Evolutionary conservation across 2,797 vertebrate species (phyloP).

Genomic region (Sebastes dallii): DNA sequence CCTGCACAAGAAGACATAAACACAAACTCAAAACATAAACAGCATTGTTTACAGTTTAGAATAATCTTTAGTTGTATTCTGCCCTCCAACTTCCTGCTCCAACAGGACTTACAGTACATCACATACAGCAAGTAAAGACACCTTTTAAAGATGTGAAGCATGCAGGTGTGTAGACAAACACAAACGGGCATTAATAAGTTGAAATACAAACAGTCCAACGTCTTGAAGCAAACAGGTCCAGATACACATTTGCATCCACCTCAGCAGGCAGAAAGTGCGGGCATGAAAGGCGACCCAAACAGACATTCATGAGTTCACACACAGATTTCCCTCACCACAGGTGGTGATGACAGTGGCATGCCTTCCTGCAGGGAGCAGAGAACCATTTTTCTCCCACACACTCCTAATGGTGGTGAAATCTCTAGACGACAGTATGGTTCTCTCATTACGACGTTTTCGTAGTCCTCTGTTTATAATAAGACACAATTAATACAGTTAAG

Average conservation of each 20-base stretch:
- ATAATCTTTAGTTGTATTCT: neutral
- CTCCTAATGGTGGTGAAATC: constrained; percentile 18
- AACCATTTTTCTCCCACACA: constrained; percentile 38
- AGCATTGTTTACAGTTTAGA: no score
- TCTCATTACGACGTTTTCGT: neutral
- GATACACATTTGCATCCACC: constrained; percentile 42
- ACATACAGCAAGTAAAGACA: neutral
- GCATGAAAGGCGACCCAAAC: constrained; percentile 43
- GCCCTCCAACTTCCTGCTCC: neutral
- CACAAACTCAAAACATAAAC: neutral
- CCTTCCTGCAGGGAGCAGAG: constrained; percentile 46
- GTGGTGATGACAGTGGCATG: constrained; percentile 57
- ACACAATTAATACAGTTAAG: neutral
- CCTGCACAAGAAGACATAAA: neutral
- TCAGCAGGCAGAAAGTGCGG: constrained; percentile 13
- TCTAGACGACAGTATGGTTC: neutral
- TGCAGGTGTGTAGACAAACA: neutral
- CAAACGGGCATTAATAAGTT: neutral
- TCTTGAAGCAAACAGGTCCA: neutral
- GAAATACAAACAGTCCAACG: neutral
- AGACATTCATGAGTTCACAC: constrained; percentile 35
- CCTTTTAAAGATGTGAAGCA: neutral
- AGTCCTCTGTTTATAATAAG: neutral
- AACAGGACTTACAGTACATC: neutral
- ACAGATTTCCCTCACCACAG: constrained; percentile 57